A percentile compares a stretch with the other conserved stretches of the same genome.
Conservation (phyloP, 2,888 invertebrate species). For the Acleris cristana region DNA sequence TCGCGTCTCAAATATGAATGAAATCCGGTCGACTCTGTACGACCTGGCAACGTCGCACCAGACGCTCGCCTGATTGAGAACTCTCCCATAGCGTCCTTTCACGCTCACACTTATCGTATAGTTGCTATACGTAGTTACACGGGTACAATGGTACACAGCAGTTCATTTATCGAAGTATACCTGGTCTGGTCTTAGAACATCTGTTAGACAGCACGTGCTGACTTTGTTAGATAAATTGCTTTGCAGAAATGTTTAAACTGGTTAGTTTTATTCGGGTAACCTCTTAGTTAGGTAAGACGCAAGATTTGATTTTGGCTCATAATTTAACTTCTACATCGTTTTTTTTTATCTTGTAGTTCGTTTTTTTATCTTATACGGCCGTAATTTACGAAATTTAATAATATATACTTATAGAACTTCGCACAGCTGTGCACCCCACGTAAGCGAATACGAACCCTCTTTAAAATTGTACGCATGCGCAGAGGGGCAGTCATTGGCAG, state of each 20-base stretch:
- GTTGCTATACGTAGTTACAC: slow-evolving; percentile 27
- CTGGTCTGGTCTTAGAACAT: slow-evolving; percentile 25
- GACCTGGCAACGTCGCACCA: slow-evolving; percentile 79
- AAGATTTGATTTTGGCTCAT: too few relatives aligned
- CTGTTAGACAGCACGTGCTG: slow-evolving; percentile 11
- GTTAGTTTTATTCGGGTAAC: too few relatives aligned
- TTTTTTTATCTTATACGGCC: slow-evolving; percentile 1
- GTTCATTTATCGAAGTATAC: slow-evolving; percentile 27
- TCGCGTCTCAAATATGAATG: slow-evolving; percentile 83
- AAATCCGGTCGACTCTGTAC: slow-evolving; percentile 79
- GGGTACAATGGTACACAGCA: slow-evolving; percentile 26
- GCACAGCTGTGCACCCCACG: slow-evolving; percentile 77
- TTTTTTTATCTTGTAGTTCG: background rate
- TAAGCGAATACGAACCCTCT: slow-evolving; percentile 71
- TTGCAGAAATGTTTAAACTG: background rate
- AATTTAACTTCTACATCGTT: too few relatives aligned
- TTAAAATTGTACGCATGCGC: slow-evolving; percentile 77
- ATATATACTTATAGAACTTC: slow-evolving; percentile 48
- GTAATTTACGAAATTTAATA: slow-evolving; percentile 38
- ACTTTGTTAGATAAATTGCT: background rate
- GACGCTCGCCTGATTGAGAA: slow-evolving; percentile 81
- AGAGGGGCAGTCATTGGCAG: slow-evolving; percentile 65
- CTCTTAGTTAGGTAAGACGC: too few relatives aligned
- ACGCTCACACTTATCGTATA: slow-evolving; percentile 42
- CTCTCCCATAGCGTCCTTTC: slow-evolving; percentile 73